Evolutionary conservation across 2,888 invertebrate genomes (phyloP).

Genomic region (Chirona hameri): DNA sequence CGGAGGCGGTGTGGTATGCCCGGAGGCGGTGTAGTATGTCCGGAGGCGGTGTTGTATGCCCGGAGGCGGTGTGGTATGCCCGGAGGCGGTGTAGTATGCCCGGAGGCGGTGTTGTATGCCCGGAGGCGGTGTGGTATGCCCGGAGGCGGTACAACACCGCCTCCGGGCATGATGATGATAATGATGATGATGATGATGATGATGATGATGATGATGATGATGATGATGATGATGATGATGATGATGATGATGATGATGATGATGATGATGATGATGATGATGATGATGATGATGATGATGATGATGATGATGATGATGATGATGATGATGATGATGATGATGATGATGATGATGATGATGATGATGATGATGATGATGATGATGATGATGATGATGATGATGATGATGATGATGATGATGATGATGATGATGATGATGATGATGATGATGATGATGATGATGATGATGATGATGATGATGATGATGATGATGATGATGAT

Average conservation of each 20-base stretch:
- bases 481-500: constrained; percentile 22
- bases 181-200: constrained; percentile 22
- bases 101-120: too few relatives aligned
- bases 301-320: constrained; percentile 22
- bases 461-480: constrained; percentile 10
- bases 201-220: constrained; percentile 22
- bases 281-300: constrained; percentile 22
- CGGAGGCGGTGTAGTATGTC: too few relatives aligned
- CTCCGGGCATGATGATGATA: too few relatives aligned
- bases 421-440: constrained; percentile 22
- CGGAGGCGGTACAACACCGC: too few relatives aligned
- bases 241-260: constrained; percentile 22
- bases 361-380: constrained; percentile 10
- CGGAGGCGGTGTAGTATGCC: too few relatives aligned
- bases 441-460: constrained; percentile 22
- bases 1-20: too few relatives aligned
- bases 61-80: too few relatives aligned
- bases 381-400: constrained; percentile 22
- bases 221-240: constrained; percentile 22
- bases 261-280: constrained; percentile 22
- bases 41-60: too few relatives aligned
- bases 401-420: constrained; percentile 22
- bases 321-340: constrained; percentile 22
- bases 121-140: too few relatives aligned
- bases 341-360: constrained; percentile 22